phyloP scores from a whole-genome alignment of 2,113 vertebrate species.

The Bubo bubo region DNA sequence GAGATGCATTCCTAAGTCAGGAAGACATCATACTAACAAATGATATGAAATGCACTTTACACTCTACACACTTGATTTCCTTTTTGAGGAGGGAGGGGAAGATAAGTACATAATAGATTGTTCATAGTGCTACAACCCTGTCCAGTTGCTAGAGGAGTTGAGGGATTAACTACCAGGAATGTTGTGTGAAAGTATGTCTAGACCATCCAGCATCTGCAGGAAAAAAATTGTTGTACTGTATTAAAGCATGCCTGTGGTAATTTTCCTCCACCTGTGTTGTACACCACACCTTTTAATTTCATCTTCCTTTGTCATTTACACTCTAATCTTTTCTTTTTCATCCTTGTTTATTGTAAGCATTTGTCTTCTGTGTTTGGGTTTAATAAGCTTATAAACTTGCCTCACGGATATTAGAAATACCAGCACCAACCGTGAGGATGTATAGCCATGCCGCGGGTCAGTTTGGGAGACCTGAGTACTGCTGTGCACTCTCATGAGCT shows the following conservation, averaged over 20 bases:
- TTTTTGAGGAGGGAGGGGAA: background rate
- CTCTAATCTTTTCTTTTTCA: constrained; percentile 53
- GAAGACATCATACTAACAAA: background rate
- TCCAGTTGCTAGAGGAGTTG: background rate
- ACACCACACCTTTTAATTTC: constrained; percentile 6
- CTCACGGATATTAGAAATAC: constrained; percentile 38
- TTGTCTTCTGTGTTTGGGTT: constrained; percentile 58
- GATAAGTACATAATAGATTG: background rate
- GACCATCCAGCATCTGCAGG: constrained; percentile 22
- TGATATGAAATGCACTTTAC: background rate
- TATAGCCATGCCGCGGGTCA: background rate
- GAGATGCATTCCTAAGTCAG: background rate
- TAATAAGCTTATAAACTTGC: constrained; percentile 67
- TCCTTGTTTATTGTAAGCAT: constrained; percentile 61
- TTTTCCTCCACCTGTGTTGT: background rate
- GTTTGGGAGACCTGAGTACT: background rate
- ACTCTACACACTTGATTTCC: background rate
- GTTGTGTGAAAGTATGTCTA: constrained; percentile 43
- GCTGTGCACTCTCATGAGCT: background rate
- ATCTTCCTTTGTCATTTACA: constrained; percentile 35
- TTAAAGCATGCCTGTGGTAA: constrained; percentile 33
- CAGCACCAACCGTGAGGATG: constrained; percentile 18
- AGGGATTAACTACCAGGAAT: constrained; percentile 58
- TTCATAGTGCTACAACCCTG: background rate
- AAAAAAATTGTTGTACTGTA: background rate